These are phyloP conservation scores for Neogobius melanostomus DNA, from an alignment of 2,113 vertebrate species.

Conservation along the genomic window DNA sequence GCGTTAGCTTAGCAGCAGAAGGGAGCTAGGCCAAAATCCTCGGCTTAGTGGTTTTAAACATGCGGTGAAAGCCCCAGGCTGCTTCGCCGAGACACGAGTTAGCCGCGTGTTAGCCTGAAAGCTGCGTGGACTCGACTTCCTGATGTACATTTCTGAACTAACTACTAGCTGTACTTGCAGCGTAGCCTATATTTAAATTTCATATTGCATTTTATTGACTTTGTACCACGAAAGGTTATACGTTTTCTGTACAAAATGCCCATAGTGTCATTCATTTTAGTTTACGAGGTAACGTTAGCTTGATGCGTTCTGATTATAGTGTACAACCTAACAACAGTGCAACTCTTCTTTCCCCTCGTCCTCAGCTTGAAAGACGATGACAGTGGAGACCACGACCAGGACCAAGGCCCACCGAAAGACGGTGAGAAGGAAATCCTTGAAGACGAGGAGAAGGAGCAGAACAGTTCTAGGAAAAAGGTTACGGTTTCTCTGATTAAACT, in stretches of 20 bases:
- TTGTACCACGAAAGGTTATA: too few relatives aligned
- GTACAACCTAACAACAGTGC: background rate
- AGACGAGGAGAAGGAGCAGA: slow-evolving; percentile 77
- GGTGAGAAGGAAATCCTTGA: slow-evolving; percentile 78
- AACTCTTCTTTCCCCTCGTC: background rate
- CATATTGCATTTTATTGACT: too few relatives aligned
- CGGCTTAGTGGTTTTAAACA: slow-evolving; percentile 62
- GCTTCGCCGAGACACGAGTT: slow-evolving; percentile 3
- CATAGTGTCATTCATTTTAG: background rate
- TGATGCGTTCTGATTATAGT: background rate
- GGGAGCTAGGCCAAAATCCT: slow-evolving; percentile 58
- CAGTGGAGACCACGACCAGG: slow-evolving; percentile 83
- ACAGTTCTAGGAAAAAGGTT: slow-evolving; percentile 71
- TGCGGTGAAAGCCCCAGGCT: slow-evolving; percentile 36
- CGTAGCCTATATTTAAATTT: too few relatives aligned
- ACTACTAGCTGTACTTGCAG: too few relatives aligned
- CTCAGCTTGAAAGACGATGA: slow-evolving; percentile 82
- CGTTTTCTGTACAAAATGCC: background rate
- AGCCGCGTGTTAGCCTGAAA: background rate
- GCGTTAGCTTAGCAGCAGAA: slow-evolving; percentile 37
- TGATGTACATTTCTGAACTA: too few relatives aligned
- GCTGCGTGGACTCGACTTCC: background rate
- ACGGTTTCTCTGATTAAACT: background rate
- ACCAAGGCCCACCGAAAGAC: slow-evolving; percentile 80
- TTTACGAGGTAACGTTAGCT: background rate